Base-by-base conservation (phyloP, 2,113 vertebrate genomes). In the Etheostoma spectabile region DNA sequence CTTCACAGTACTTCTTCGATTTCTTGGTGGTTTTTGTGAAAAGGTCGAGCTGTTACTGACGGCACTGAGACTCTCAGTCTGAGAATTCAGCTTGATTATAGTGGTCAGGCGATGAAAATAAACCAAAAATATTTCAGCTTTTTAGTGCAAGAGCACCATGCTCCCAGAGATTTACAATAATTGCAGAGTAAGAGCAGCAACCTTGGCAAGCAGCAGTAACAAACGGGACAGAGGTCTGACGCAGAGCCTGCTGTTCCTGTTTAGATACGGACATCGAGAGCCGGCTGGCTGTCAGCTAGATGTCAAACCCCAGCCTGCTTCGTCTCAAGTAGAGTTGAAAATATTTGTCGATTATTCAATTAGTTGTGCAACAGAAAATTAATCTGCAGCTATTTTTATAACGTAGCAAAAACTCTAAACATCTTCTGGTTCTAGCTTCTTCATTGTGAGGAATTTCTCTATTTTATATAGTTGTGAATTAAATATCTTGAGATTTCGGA, bases 61-160 rank as follows among this genome's bases (percentile, higher is more conserved):
- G 70, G 80, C 49, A 0, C 57, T 61, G 74, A 87, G 80, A 76
- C 80, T 82, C 48, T 15, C 38, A 59, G 83, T 83, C 84, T 87
- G 80, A 86, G 75, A 88, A 88, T 83, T 82, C 42, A 73, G 70
- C 74, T 56, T 81, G 76, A 89, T 89, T 80, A 81, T 62, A 86
- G 88, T 72, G 65, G 75, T 70, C 75, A 13, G 69, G 22, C 6
- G 53, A 64, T 80, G 71, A 11, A 81, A 83, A 77, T 77, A 27
- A 85, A 72, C 76, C 71, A 75, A 49, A 53, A 73, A 80, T 84
- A 76, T 73, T 84, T 86, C 72, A 62, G 75, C 78, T 86, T 64
- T 42, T 74, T 65, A 35, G 70, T 27, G 14, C 38, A 57, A 49
- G 53, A 69, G 52, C 7, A 3, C 53, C 48, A 3, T 8, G 30